Evolutionary conservation across 2,888 invertebrate species (phyloP).

Genomic region (Philaethria dido): DNA sequence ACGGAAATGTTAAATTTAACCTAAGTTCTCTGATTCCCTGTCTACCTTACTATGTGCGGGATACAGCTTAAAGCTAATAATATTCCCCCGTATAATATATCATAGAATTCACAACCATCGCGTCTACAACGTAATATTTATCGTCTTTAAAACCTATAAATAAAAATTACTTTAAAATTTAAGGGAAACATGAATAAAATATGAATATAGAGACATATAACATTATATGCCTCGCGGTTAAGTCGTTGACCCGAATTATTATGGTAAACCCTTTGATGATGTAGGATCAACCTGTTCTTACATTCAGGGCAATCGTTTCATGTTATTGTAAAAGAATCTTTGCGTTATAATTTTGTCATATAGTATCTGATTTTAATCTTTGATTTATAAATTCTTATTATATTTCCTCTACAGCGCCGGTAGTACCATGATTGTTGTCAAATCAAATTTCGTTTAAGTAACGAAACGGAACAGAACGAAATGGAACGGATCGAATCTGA

Average conservation of each 20-base stretch:
- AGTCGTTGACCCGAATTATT: constrained; percentile 5
- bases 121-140: no score
- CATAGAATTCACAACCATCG: no score
- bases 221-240: background rate
- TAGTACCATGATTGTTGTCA: no score
- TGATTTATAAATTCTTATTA: background rate
- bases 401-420: background rate
- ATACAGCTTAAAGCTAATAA: no score
- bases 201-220: background rate
- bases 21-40: no score
- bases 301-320: background rate
- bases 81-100: no score
- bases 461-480: no score
- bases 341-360: background rate
- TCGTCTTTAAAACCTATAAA: background rate
- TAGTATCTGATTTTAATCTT: background rate
- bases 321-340: background rate
- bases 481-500: no score
- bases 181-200: background rate
- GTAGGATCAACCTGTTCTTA: constrained; percentile 1
- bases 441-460: no score
- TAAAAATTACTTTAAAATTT: background rate
- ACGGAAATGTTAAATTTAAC: no score
- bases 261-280: constrained; percentile 1
- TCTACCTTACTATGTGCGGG: no score